These are phyloP conservation scores for Pontoporia blainvillei DNA, from an alignment of 2,113 vertebrate genomes.

Conservation along the genomic window DNA sequence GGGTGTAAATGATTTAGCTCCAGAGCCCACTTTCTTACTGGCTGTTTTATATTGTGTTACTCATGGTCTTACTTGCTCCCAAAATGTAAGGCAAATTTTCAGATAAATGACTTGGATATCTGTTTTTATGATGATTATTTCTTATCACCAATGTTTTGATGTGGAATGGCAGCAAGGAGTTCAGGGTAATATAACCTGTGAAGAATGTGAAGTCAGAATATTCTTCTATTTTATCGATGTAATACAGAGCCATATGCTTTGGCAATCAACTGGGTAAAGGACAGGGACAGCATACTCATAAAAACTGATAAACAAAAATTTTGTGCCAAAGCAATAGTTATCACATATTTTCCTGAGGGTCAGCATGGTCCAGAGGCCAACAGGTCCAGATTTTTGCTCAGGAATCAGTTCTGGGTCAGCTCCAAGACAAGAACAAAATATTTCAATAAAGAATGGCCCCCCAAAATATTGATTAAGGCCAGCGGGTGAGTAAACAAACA, in stretches of 20 bases:
- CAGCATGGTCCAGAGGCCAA: neutral
- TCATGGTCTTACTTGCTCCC: neutral
- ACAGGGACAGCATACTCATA: neutral
- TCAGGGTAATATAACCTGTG: neutral
- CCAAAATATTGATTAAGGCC: neutral
- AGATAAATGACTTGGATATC: neutral
- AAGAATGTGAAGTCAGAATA: neutral
- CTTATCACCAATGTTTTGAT: neutral
- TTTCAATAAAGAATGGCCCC: neutral
- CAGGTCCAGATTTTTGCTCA: neutral
- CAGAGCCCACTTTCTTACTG: neutral
- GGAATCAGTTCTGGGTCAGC: neutral
- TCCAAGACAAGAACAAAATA: neutral
- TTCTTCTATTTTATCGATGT: neutral
- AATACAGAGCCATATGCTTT: neutral
- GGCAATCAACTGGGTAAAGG: neutral
- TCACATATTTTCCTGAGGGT: neutral
- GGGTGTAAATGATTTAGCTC: neutral
- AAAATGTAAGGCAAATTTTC: neutral
- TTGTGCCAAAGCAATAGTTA: neutral
- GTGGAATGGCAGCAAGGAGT: neutral
- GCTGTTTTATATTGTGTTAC: neutral
- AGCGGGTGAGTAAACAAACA: neutral
- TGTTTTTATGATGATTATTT: conserved; percentile 18
- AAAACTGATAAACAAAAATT: neutral